A percentile compares a stretch with the other conserved stretches of the same genome.
These are phyloP conservation scores for Cyprinodon tularosa DNA, from an alignment of 2,113 vertebrate genomes.

Conservation along the genomic window DNA sequence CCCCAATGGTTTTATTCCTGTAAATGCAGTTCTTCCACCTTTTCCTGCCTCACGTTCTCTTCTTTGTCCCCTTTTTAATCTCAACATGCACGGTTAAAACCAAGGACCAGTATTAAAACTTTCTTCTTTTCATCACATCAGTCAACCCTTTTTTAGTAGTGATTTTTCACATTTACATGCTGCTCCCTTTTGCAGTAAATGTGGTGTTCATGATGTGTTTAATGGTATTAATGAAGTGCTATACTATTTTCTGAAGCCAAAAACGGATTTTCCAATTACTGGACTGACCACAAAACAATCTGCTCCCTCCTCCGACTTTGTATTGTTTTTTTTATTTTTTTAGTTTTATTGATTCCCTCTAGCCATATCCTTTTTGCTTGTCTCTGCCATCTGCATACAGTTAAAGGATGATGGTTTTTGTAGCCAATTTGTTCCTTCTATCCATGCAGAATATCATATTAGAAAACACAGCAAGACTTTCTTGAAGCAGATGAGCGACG, in stretches of 20 bases:
- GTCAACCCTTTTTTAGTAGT: background rate
- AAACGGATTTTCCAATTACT: background rate
- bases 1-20: background rate
- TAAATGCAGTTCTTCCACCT: background rate
- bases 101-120: background rate
- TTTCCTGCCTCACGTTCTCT: background rate
- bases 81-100: background rate
- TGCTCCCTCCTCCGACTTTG: background rate
- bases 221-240: constrained; percentile 29
- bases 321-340: background rate
- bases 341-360: background rate
- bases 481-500: too few relatives aligned
- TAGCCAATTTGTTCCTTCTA: background rate
- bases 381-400: background rate
- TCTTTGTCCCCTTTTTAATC: background rate
- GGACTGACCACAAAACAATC: constrained; percentile 8
- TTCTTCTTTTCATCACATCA: background rate
- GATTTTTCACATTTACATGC: background rate
- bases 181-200: background rate
- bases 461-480: too few relatives aligned
- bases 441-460: too few relatives aligned
- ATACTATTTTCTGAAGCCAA: constrained; percentile 16
- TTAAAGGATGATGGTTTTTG: background rate
- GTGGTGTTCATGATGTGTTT: constrained; percentile 29
- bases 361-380: background rate